Evolutionary conservation across 2,113 vertebrate species (phyloP), one percentile per base, ranked within the genome.

Genomic region (Mixornis gularis): DNA sequence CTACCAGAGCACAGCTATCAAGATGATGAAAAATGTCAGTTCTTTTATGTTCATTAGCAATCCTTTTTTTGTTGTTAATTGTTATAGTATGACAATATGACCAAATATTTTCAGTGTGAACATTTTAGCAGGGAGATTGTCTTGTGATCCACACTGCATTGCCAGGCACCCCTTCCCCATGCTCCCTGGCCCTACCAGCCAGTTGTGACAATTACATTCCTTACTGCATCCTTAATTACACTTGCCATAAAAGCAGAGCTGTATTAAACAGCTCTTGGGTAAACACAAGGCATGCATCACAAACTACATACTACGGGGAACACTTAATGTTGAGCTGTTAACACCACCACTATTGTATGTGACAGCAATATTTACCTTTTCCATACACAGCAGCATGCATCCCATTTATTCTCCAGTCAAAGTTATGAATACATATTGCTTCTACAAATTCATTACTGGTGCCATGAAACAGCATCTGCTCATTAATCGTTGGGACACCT

Each of bases 401-500:
- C 52, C 99, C 99, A 49, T 99, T 99, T 90, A 99, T 98, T 90
- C 99, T 97, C 98, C 99, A 99, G 94, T 99, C 99, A 96, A 99
- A 99, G 95, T 99, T 99, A 95, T 99, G 98, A 66, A 98, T 99
- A 92, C 99, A 99, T 95, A 99, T 99, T 70, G 99, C 98, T 96
- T 98, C 98, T 73, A 99, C 98, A 97, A 99, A 99, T 94, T 98
- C 99, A 95, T 98, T 98, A 94, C 98, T 98, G 49, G 99, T 99
- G n/a, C 99, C 99, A 9, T 99, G 99, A 96, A 99, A 99, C 12
- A 99, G 96, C 99, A 99, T 99, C 79, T 98, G 98, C 79, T 99
- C 99, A 60, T 99, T 98, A 88, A 99, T 98, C 43, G 98, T 96
- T 84, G 96, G 83, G 22, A 97, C 79, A 24, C 98, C 98, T 94